Base-by-base conservation (phyloP, 1,140 invertebrate species). In the Subanguina moxae region DNA sequence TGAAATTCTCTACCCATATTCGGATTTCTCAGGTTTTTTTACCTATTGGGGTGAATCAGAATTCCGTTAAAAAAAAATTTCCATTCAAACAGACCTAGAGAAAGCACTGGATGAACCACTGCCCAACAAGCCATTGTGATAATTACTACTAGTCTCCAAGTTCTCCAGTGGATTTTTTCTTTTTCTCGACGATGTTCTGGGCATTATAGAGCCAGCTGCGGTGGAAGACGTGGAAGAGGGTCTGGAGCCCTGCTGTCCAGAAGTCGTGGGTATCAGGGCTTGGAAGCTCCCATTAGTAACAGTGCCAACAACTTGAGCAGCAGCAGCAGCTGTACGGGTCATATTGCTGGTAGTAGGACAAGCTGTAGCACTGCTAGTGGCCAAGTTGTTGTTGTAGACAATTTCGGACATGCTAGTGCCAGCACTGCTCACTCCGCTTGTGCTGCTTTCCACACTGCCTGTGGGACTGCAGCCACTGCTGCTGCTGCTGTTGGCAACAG, bases 401-500 rank as follows among this genome's bases (percentile, higher is more conserved):
- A 15, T 52, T 28, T 61, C 58, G 28, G 58, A 7, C 3, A 61
- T 42, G 62, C 30, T 68, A 15, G 73, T 77, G 21, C 78, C 73
- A 13, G 76, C 78, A 57, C 78, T 80, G 58, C 78, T 80, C 25
- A 77, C 75, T 19, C 76, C 76, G 19, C 62, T 65, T 38, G 32
- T 52, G 32, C 75, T 78, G 42, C 75, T 78, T 43, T 75, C 76
- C 25, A 77, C 76, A 66, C 75, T 78, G 23, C 70, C 78, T 25
- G 68, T 69, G 3, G 76, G 76, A 67, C 75, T 78, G 45, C 63
- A 77, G 13, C 58, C 28, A 30, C 58, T 61, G 52, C 32, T 38
- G 32, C n/a, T n/a, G n/a, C n/a, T n/a, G n/a, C n/a, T n/a, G n/a
- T n/a, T n/a, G n/a, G n/a, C n/a, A n/a, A n/a, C n/a, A n/a, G 32